Conservation (phyloP, 2,113 vertebrate genomes). For the Illadopsis cleaveri region DNA sequence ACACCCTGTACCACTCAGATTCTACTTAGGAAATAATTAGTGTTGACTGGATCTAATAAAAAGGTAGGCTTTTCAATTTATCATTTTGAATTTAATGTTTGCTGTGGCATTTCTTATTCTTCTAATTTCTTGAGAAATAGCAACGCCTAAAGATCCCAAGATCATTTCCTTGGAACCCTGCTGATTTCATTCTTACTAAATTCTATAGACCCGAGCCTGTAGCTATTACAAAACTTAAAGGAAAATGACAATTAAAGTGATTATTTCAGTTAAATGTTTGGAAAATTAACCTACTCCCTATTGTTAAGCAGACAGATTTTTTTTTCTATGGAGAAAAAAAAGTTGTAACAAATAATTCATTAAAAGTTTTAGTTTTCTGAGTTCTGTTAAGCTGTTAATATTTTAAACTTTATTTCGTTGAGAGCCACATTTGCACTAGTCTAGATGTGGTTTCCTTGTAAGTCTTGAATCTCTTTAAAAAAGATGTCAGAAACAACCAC, state of each 20-base stretch:
- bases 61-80: background rate
- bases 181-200: background rate
- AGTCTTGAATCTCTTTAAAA: background rate
- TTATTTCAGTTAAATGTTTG: constrained; percentile 17
- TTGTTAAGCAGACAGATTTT: background rate
- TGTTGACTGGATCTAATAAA: background rate
- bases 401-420: background rate
- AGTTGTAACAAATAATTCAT: background rate
- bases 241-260: constrained; percentile 10
- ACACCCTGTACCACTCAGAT: background rate
- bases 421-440: background rate
- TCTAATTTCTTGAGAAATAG: background rate
- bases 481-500: background rate
- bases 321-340: background rate
- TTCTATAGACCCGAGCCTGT: constrained; percentile 15
- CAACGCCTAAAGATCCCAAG: background rate
- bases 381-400: background rate
- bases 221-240: background rate
- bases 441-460: background rate
- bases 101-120: background rate
- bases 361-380: background rate
- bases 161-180: background rate
- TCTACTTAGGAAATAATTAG: background rate
- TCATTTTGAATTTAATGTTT: background rate
- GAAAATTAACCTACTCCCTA: constrained; percentile 21